Percentiles rank a stretch among this genome's conserved stretches.
These are phyloP conservation scores for Alloscopus bannaensis DNA, from an alignment of 2,888 invertebrate species.

Conservation along the genomic window DNA sequence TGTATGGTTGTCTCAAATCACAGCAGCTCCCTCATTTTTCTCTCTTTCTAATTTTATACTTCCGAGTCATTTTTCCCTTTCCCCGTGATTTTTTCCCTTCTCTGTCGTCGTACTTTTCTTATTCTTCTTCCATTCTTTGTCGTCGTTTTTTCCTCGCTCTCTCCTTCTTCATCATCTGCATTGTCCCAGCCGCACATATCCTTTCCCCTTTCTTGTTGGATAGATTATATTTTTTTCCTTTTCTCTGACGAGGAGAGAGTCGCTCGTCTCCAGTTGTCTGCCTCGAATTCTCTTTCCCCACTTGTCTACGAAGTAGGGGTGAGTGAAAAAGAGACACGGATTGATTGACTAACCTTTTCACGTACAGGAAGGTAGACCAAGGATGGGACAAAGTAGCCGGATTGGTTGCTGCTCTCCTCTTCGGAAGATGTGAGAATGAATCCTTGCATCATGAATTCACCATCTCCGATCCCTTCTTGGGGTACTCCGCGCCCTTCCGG, in stretches of 20 bases:
- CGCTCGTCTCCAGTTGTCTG: too few species aligned
- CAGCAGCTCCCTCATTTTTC: slow-evolving; percentile 21
- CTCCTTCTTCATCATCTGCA: background rate
- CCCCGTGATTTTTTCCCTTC: background rate
- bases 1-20: slow-evolving; percentile 38
- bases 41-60: slow-evolving; percentile 11
- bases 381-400: slow-evolving; percentile 87
- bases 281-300: slow-evolving; percentile 15
- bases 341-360: slow-evolving; percentile 88
- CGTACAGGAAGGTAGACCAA: slow-evolving; percentile 96
- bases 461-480: slow-evolving; percentile 74
- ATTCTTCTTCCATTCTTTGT: too few species aligned
- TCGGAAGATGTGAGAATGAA: slow-evolving; percentile 81
- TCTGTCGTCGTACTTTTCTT: too few species aligned
- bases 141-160: background rate
- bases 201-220: slow-evolving; percentile 4
- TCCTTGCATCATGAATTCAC: slow-evolving; percentile 90
- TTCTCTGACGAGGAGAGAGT: background rate
- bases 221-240: background rate
- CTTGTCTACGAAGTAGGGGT: slow-evolving; percentile 82
- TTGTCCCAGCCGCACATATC: background rate
- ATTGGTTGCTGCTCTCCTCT: slow-evolving; percentile 69
- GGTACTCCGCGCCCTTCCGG: slow-evolving; percentile 75
- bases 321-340: slow-evolving; percentile 93
- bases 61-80: slow-evolving; percentile 4